Evolutionary conservation across 2,888 invertebrate genomes (phyloP).

Genomic region (Parascotia fuliginaria): DNA sequence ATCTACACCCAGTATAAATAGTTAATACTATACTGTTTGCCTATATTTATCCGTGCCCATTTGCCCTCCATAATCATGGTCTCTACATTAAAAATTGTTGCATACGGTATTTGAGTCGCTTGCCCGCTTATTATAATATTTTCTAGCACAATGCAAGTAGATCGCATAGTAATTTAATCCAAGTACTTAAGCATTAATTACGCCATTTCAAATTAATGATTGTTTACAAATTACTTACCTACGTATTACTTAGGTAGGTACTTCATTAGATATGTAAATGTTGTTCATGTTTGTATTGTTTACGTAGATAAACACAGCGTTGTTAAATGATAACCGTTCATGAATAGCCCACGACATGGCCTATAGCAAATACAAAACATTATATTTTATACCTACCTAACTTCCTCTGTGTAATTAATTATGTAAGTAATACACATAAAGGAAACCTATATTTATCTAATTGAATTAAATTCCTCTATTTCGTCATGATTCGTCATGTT

Average conservation of each 20-base stretch:
- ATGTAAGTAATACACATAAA: too few species aligned
- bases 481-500: too few species aligned
- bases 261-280: background rate
- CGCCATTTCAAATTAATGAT: background rate
- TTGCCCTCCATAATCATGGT: too few species aligned
- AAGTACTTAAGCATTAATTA: background rate
- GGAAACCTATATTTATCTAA: too few species aligned
- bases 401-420: background rate
- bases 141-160: background rate
- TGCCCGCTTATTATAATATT: background rate
- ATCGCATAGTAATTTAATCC: background rate
- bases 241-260: background rate
- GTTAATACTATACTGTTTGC: too few species aligned
- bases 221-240: conserved; percentile 6
- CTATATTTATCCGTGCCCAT: too few species aligned
- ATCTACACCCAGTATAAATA: too few species aligned
- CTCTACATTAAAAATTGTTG: too few species aligned
- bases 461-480: too few species aligned
- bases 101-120: background rate
- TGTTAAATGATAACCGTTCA: background rate
- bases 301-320: background rate
- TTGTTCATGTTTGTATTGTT: conserved; percentile 11
- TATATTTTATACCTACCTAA: background rate
- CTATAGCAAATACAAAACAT: background rate
- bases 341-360: background rate